These are phyloP conservation scores for Falco novaeseelandiae DNA, from an alignment of 2,797 vertebrate genomes.

Conservation along the genomic window DNA sequence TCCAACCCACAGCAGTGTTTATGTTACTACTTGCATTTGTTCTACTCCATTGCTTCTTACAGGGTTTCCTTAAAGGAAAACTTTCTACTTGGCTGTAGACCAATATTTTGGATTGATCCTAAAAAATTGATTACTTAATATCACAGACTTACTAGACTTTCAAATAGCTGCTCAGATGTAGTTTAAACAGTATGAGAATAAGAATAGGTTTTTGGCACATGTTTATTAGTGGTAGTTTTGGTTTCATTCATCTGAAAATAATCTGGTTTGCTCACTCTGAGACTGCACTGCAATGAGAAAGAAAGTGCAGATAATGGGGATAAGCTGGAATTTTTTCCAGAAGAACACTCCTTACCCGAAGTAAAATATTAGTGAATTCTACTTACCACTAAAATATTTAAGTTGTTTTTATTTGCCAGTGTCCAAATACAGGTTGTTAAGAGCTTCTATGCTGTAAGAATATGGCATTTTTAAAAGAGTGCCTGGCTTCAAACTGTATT, in stretches of 20 bases:
- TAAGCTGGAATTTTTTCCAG: background rate
- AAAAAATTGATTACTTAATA: background rate
- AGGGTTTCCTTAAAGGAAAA: background rate
- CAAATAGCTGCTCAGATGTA: background rate
- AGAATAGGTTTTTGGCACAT: background rate
- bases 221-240: background rate
- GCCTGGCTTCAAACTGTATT: background rate
- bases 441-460: background rate
- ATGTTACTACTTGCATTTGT: background rate
- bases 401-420: background rate
- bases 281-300: background rate
- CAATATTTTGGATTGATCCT: background rate
- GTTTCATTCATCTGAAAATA: background rate
- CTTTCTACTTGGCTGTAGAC: background rate
- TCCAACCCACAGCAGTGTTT: background rate
- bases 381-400: constrained; percentile 27
- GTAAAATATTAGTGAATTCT: constrained; percentile 8
- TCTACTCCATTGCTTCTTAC: background rate
- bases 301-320: background rate
- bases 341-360: background rate
- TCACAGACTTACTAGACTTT: background rate
- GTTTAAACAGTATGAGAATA: background rate
- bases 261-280: background rate
- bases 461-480: background rate
- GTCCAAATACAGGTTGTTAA: background rate